Conservation (phyloP, 2,888 invertebrate genomes). For the Melinopterus prodromus region DNA sequence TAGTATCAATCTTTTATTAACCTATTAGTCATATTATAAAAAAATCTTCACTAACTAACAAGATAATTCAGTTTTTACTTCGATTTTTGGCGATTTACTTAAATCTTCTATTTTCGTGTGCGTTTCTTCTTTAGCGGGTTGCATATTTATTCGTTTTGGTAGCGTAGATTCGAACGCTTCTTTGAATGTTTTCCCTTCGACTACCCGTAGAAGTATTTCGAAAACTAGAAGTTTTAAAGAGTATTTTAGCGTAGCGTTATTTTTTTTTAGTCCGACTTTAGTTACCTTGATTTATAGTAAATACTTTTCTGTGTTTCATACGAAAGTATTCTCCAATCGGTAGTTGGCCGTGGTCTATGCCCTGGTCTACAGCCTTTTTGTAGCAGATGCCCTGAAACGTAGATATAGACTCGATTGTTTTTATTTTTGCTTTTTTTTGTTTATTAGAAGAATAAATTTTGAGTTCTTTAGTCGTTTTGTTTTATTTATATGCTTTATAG, state of each 20-base stretch:
- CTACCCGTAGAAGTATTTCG: slow-evolving; percentile 79
- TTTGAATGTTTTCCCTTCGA: slow-evolving; percentile 82
- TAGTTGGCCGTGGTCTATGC: slow-evolving; percentile 82
- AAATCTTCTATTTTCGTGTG: neutral
- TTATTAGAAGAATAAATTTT: neutral
- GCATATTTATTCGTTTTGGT: slow-evolving; percentile 70
- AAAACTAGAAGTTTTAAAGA: slow-evolving; percentile 71
- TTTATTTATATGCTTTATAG: neutral
- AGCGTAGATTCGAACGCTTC: slow-evolving; percentile 79
- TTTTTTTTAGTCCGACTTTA: slow-evolving; percentile 12
- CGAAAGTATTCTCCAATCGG: slow-evolving; percentile 90
- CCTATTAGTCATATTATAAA: neutral
- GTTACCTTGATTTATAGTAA: slow-evolving; percentile 94
- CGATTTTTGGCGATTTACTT: neutral
- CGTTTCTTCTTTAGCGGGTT: slow-evolving; percentile 37
- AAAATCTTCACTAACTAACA: neutral
- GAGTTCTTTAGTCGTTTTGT: neutral
- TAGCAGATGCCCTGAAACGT: slow-evolving; percentile 81
- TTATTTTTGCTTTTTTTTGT: neutral
- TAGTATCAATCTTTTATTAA: slow-evolving; percentile 4
- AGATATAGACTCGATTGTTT: slow-evolving; percentile 11
- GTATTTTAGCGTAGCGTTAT: slow-evolving; percentile 14
- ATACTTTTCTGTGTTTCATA: slow-evolving; percentile 91
- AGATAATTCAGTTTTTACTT: neutral
- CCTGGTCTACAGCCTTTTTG: slow-evolving; percentile 79